phyloP scores from a whole-genome alignment of 2,113 vertebrate genomes.

The Brachyistius frenatus region DNA sequence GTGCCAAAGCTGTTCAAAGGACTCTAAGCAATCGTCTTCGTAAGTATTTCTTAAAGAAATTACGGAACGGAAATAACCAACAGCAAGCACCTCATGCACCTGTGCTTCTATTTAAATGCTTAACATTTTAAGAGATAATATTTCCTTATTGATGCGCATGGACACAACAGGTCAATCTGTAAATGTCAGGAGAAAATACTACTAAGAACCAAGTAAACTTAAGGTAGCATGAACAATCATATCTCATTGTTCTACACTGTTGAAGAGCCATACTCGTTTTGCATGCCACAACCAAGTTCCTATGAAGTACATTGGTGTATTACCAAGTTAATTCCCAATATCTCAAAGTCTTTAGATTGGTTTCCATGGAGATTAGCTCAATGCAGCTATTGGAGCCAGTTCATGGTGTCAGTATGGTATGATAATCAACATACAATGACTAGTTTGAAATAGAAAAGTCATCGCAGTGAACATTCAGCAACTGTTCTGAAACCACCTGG shows the following conservation, averaged over 20 bases:
- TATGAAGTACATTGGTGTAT: not conserved
- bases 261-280: conserved; percentile 42
- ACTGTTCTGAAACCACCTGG: not conserved
- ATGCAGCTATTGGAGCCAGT: not conserved
- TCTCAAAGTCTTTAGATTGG: not conserved
- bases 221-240: conserved; percentile 37
- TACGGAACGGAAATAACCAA: conserved; percentile 64
- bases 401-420: not conserved
- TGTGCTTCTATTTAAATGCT: conserved; percentile 51
- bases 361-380: not conserved
- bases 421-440: conserved; percentile 4
- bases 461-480: not conserved
- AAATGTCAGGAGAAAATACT: conserved; percentile 11
- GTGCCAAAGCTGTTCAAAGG: conserved; percentile 95
- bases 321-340: conserved; percentile 20
- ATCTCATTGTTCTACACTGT: conserved; percentile 1
- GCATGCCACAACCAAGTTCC: not conserved
- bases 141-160: conserved; percentile 44
- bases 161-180: conserved; percentile 31
- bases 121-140: conserved; percentile 27
- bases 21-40: conserved; percentile 91
- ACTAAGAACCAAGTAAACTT: not conserved
- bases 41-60: conserved; percentile 93
- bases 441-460: conserved; percentile 24
- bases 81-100: conserved; percentile 51